Evolutionary conservation across 2,113 vertebrate species (phyloP), one percentile per base, ranked within the genome.

Genomic region (Tyto alba): DNA sequence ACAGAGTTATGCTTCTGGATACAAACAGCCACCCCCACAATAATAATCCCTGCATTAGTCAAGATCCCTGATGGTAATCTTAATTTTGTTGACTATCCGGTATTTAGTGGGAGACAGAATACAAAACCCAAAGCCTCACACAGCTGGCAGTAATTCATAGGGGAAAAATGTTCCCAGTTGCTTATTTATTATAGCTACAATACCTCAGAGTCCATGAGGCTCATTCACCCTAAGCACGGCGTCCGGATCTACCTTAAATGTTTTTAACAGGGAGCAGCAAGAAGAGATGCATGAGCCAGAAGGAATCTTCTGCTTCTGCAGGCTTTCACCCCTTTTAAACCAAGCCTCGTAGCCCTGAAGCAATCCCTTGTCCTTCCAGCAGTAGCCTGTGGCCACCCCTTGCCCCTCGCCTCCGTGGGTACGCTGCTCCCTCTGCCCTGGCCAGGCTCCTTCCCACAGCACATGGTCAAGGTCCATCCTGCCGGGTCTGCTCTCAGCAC

Each of bases 11-110:
- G 40, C 79, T 75, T n/a, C 90, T 56, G 68, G 64, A 75, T 64
- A 69, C 83, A 87, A 89, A 87, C 60, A 84, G 79, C 79, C 93
- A 72, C 80, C 79, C 90, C 75, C 93, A 64, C 83, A 43, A 36
- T 2, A 88, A 87, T 15, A 72, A 91, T 8, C 95, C 69, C 62
- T 32, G 76, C 73, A 27, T 79, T 53, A 86, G 80, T 76, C 90
- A 90, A 56, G 85, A 88, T 85, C 63, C 86, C 77, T 47, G 83
- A 91, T 88, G 94, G 88, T 56, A 91, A 96, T 90, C 88, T 96
- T 73, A 41, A 90, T 95, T 93, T 87, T 89, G 94, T 89, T 93
- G 92, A 88, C 78, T 88, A 36, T 87, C 95, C 6, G 22, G 91
- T 88, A 76, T 69, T 88, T 79, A 85, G 62, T 50, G 62, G 90